Evolutionary conservation across 2,797 vertebrate genomes (phyloP).

Genomic region (Anolis apletophallus): DNA sequence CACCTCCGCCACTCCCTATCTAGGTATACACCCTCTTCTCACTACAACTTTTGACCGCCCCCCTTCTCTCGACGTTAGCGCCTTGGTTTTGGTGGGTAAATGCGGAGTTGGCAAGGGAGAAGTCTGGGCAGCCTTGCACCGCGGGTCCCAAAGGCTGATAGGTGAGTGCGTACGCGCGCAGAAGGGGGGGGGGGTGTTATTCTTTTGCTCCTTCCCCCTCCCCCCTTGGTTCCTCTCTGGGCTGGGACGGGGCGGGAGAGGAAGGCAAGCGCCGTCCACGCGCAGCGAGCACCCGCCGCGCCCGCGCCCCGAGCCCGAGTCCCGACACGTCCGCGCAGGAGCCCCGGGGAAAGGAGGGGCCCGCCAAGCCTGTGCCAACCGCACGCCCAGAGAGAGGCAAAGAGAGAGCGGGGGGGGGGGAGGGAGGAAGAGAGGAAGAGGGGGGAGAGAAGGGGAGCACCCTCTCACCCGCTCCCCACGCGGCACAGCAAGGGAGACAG

Average conservation of each 20-base stretch:
- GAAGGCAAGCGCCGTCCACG: conserved; percentile 13
- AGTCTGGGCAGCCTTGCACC: not conserved
- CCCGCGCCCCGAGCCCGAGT: conserved; percentile 66
- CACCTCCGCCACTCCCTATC: not conserved
- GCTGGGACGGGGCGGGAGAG: conserved; percentile 13
- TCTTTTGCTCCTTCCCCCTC: no score
- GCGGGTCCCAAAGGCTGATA: not conserved
- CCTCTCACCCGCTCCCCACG: not conserved
- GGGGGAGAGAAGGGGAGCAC: no score
- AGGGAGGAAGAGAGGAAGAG: not conserved
- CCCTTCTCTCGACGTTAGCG: not conserved
- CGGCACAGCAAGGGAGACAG: no score
- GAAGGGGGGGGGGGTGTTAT: no score
- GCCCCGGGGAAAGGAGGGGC: conserved; percentile 50
- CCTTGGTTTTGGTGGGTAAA: no score
- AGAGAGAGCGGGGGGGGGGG: no score
- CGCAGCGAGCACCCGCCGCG: conserved; percentile 46
- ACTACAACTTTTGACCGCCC: not conserved
- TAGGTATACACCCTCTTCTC: conserved; percentile 10
- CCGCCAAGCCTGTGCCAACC: not conserved
- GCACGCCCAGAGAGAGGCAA: not conserved
- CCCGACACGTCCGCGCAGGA: conserved; percentile 67
- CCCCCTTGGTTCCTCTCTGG: not conserved
- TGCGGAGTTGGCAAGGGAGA: conserved; percentile 5
- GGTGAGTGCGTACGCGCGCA: no score